Evolutionary conservation across 2,113 vertebrate species (phyloP), one percentile per base, ranked within the genome.

Genomic region (Salvelinus fontinalis): DNA sequence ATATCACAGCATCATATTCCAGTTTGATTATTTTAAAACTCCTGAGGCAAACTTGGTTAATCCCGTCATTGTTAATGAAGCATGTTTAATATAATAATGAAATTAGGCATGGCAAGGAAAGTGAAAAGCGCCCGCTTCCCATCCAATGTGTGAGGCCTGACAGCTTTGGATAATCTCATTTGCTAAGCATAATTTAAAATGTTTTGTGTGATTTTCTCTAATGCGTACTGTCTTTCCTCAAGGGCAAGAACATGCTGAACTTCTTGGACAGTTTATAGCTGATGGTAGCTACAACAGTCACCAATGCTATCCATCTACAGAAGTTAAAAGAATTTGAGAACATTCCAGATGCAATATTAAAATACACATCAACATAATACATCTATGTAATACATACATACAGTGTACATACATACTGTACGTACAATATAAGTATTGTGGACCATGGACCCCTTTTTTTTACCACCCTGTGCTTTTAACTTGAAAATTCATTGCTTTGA

Each of bases 91-190:
- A 81, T 79, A 87, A 83, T 88, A 84, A 90, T 90, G 84, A 84
- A 87, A 88, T 88, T 83, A 86, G 74, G 70, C 84, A 86, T 83
- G 84, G 86, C 64, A 11, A 73, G 72, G 34, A 60, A 59, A 44
- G 80, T 2, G 59, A 76, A 66, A 75, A 74, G 79, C 70, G 29
- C 72, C 71, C 66, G 48, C 69, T 83, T 18, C 2, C 80, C 67
- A 62, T 22, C 59, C 59, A 62, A 22, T 16, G 75, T 73, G 79
- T 79, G 70, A 27, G 76, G 70, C 83, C 79, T 89, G 89, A 90
- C 89, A 89, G 87, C 89, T 86, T 83, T 81, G 79, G 83, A 84
- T 89, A 88, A 90, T 87, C 86, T 82, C 64, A 88, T 90, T 89
- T 85, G 75, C 83, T 78, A 67, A 79, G 77, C 64, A 14, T 86